Evolutionary conservation across 2,113 vertebrate genomes (phyloP), one percentile per base, ranked within the genome.

Genomic region (human (Homo sapiens)): DNA sequence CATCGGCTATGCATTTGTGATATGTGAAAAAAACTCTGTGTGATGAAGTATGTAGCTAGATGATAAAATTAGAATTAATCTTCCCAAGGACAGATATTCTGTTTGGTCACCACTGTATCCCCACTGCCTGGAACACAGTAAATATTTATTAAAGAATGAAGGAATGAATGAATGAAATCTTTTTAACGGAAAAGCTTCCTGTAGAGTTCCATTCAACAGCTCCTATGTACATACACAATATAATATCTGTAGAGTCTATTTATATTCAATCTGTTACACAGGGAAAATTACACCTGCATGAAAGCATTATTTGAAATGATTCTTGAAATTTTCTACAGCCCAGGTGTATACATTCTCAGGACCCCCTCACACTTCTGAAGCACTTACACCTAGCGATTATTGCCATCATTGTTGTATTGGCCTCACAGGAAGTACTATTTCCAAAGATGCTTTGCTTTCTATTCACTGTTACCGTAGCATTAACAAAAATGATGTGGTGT

Each of bases 371-470:
- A 13, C 25, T 93, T 92, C 38, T 27, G 38, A 93, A 88, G 55
- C 5, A 1, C 76, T 81, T 50, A 45, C 5, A 86, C 25, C 6
- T 11, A 43, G 50, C 3, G 25, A 73, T 55, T 43, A 30, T 80
- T 73, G 35, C 35, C 73, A 82, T 25, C 52, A 50, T 3, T 50
- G 89, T 35, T 27, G 8, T 45, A 40, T 9, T 6, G 20, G 35
- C 22, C 55, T 85, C 88, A 82, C 57, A 68, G 59, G 30, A 89
- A 85, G 59, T 72, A 73, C 13, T 18, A 40, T 35, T 75, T 89
- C 81, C 61, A 91, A 82, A 97, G 40, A 91, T 17, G 27, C 88
- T 66, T 82, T 94, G 59, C 30, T 96, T 93, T 93, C 52, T 45
- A 43, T 16, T 73, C 52, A 40, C 48, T 38, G 2, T 79, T n/a